Conservation (phyloP, 2,888 invertebrate species). For the Lithophane leautieri region DNA sequence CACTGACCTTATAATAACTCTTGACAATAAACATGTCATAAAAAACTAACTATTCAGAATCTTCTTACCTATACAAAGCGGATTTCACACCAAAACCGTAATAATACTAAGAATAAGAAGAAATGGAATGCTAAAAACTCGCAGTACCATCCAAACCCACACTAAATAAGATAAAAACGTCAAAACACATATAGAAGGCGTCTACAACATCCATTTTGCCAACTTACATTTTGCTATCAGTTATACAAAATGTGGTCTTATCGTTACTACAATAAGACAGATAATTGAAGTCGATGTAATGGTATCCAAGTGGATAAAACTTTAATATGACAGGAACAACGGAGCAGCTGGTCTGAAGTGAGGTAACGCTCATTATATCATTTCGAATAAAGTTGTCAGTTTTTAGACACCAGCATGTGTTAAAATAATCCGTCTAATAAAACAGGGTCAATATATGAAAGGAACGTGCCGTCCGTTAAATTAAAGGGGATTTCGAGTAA, state of each 20-base stretch:
- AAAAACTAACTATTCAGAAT: background rate
- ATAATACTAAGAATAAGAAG: constrained; percentile 43
- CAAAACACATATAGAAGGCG: constrained; percentile 56
- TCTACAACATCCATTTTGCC: constrained; percentile 48
- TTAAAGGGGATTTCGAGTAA: constrained; percentile 83
- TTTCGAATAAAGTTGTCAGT: constrained; percentile 72
- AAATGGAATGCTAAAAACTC: constrained; percentile 51
- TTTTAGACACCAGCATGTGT: constrained; percentile 71
- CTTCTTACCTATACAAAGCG: constrained; percentile 16
- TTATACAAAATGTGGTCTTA: constrained; percentile 49
- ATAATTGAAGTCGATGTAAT: constrained; percentile 29
- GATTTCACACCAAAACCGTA: constrained; percentile 38
- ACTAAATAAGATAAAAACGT: constrained; percentile 63
- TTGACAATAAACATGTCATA: background rate
- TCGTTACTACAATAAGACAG: constrained; percentile 18
- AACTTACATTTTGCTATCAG: constrained; percentile 48
- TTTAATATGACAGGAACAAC: constrained; percentile 69
- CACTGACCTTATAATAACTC: background rate
- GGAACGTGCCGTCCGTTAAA: constrained; percentile 81
- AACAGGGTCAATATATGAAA: constrained; percentile 72
- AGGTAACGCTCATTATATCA: constrained; percentile 71
- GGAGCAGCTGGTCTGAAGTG: constrained; percentile 62
- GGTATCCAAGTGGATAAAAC: constrained; percentile 49
- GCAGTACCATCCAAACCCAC: constrained; percentile 32
- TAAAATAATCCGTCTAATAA: constrained; percentile 81